Evolutionary conservation across 2,797 vertebrate species (phyloP).

Genomic region (Tenualosa ilisha): DNA sequence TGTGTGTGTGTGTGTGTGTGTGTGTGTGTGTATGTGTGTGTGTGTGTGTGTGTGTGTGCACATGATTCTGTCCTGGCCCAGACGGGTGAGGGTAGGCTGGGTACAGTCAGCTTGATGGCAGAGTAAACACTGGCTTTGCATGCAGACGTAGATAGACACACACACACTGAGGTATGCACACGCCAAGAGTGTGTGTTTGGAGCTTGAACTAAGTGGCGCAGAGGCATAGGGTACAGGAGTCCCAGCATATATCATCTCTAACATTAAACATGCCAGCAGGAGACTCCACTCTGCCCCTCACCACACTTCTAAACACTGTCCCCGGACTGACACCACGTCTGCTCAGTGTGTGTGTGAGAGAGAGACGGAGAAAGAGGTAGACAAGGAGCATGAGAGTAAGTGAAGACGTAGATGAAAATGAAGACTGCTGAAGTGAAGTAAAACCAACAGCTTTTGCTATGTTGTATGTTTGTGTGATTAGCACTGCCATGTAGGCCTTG

Average conservation of each 20-base stretch:
- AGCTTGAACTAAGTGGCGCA: constrained; percentile 27
- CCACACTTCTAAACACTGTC: constrained; percentile 29
- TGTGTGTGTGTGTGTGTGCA: constrained; percentile 1
- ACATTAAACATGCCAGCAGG: constrained; percentile 63
- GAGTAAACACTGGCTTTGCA: constrained; percentile 40
- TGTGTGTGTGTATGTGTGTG: constrained; percentile 4
- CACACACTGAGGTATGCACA: background rate
- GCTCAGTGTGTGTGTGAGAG: constrained; percentile 4
- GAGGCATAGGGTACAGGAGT: constrained; percentile 48
- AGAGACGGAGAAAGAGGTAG: background rate
- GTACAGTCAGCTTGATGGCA: constrained; percentile 40
- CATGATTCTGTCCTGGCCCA: constrained; percentile 24
- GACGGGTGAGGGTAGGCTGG: constrained; percentile 44
- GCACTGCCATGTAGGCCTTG: constrained; percentile 35
- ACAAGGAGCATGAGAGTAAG: background rate
- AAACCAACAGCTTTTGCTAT: background rate
- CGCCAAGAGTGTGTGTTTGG: constrained; percentile 1
- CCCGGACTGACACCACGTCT: constrained; percentile 27
- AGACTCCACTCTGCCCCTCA: constrained; percentile 44
- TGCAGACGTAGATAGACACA: background rate
- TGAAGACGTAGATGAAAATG: background rate
- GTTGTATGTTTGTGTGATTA: background rate
- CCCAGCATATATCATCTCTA: constrained; percentile 61
- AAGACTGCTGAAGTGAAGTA: background rate
- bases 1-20: background rate